Evolutionary conservation across 2,113 vertebrate species (phyloP).

Genomic region (Zapornia atra): DNA sequence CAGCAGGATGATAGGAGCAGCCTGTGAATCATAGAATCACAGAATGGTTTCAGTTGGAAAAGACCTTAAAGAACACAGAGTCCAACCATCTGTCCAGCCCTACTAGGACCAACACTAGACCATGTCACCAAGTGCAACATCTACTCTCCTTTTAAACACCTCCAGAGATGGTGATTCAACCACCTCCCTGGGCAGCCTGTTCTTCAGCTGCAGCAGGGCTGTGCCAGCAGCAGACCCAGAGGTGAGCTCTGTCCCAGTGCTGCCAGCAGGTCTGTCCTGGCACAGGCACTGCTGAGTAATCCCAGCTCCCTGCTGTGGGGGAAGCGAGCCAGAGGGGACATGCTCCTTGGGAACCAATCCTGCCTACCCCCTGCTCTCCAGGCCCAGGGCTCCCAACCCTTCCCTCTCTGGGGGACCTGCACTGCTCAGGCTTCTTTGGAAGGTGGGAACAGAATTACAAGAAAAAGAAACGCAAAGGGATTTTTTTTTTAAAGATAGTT

Average conservation of each 20-base stretch:
- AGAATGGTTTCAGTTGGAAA: no score
- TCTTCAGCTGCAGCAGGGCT: background rate
- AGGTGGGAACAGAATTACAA: background rate
- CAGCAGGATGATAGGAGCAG: background rate
- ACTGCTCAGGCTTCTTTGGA: background rate
- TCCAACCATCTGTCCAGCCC: no score
- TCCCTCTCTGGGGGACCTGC: background rate
- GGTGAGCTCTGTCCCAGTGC: background rate
- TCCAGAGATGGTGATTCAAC: no score
- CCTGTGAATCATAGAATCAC: background rate
- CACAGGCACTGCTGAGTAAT: background rate
- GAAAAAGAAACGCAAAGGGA: background rate
- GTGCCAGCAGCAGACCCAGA: background rate
- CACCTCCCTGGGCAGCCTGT: no score
- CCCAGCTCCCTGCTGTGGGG: background rate
- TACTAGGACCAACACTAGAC: no score
- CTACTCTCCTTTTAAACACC: no score
- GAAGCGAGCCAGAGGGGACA: rapidly evolving
- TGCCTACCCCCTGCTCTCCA: background rate
- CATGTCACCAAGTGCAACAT: no score
- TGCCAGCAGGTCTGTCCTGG: background rate
- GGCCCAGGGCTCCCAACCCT: background rate
- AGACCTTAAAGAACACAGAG: no score
- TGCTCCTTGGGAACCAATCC: background rate
- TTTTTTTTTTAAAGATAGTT: background rate